Evolutionary conservation across 2,113 vertebrate species (phyloP), one percentile per base, ranked within the genome.

Genomic region (Leiothrix lutea): DNA sequence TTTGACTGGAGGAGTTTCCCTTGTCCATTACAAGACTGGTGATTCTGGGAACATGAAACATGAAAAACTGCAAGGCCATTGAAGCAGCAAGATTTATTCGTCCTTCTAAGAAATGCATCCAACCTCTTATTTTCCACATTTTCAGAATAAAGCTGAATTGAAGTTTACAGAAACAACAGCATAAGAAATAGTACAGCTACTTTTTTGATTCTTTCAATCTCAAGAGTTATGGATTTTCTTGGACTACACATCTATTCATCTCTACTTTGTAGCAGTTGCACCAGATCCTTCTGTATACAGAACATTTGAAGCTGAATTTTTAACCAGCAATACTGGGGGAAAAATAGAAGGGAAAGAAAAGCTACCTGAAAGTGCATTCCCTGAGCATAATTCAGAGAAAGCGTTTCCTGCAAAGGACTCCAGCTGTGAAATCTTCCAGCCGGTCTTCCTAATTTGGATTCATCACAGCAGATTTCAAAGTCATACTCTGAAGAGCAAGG

Each of bases 11-110:
- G 20, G n/a, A 83, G 20, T 22, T 57, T 67, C 36, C 62, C 22
- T 11, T 58, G 11, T 35, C 20, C 51, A 5, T 24, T 15, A 42
- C 11, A 36, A 20, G 14, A 56, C 3, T 9, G 19, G 12, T 56
- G 35, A 53, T 56, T 58, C 40, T 14, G 24, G 40, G 36, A 82
- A 48, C 0, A 5, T 3, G 8, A 85, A 83, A 80, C 12, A n/a
- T 0, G 0, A 60, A 48, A 40, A 78, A 25, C 13, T 29, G 26
- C 5, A 10, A 42, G n/a, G 33, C n/a, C 21, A 35, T 8, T 11
- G 24, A 80, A 75, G 64, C 5, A 73, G 26, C 22, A 48, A 48
- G 40, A 65, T 47, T 64, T 9, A 25, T 51, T 48, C 54, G 2
- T 53, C 20, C 56, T 66, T 57, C n/a, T 22, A 33, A 16, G 54